Base-by-base conservation (phyloP, 37 sponge, comb jelly and placozoan genomes). In the Spongilla lacustris region DNA sequence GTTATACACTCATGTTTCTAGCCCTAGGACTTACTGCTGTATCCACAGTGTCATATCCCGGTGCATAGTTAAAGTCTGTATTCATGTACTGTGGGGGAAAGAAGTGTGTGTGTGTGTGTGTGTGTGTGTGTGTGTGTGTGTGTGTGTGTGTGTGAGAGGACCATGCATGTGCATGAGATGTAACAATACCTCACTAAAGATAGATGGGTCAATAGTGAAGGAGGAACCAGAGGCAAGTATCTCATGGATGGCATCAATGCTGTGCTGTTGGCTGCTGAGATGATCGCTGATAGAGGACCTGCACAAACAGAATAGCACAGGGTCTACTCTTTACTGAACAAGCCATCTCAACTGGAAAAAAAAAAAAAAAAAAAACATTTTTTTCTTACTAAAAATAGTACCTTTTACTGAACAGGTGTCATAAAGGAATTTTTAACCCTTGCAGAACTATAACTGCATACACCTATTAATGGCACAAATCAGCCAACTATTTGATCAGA, bases 191-290 rank as follows among this genome's bases (percentile, higher is more conserved):
- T 88, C 88, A 28, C 75, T 66, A 14, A 92, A 58, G 23, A 92
- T 21, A 23, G 68, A 0, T 30, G 92, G 92, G 77, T 92, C 92
- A 24, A 92, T 21, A 71, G 81, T 92, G 46, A 88, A 77, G 32
- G 88, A 81, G 58, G 6, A 41, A 24, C 70, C 80, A 1, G 85
- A 70, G 58, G 19, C 19, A 26, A 92, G 50, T 3, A 83, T 4
- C 25, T 83, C 88, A 28, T 73, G 87, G 0, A 91, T 30, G 41
- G 87, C 83, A 87, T 91, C 87, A 71, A 91, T 71, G 29, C 78
- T 80, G 21, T 66, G 46, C 74, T 91, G 92, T 13, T 87, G 88
- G 69, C 79, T 66, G 69, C 73, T 50, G 75, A 91, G 36, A 17
- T 85, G 90, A 6, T 69, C 86, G 41, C 24, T 90, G 48, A 90